Percentiles rank a stretch among this genome's conserved stretches.
These are phyloP conservation scores for Chrysotoxum bicinctum DNA, from an alignment of 2,888 invertebrate genomes.

Conservation along the genomic window DNA sequence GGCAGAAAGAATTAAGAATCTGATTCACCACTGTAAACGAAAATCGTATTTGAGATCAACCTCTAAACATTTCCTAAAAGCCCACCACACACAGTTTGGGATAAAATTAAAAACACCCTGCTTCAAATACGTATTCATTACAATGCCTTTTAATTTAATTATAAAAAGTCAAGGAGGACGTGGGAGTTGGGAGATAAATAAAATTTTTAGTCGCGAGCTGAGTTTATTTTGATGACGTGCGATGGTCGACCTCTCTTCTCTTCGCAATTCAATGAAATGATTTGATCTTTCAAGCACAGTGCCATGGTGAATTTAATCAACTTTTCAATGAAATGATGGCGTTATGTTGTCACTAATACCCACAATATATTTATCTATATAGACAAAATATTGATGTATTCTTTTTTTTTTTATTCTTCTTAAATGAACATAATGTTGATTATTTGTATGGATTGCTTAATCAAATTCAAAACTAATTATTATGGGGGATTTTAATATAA, in stretches of 20 bases:
- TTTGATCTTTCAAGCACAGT: background rate
- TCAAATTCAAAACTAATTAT: conserved; percentile 1
- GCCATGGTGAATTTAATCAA: background rate
- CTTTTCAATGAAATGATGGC: background rate
- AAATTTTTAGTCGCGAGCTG: conserved; percentile 61
- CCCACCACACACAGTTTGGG: background rate
- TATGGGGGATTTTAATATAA: background rate
- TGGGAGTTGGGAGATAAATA: conserved; percentile 34
- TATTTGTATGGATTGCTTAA: background rate
- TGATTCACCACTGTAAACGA: no score
- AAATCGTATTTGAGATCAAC: no score
- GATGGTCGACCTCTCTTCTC: conserved; percentile 31
- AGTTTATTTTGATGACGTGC: conserved; percentile 45
- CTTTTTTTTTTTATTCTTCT: background rate
- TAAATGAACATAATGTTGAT: background rate
- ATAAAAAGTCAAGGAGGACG: background rate
- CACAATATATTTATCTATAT: background rate
- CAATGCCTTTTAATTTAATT: background rate
- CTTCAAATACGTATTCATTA: background rate
- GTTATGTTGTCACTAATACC: background rate
- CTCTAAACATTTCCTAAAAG: background rate
- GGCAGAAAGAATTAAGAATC: no score
- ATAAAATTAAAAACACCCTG: background rate
- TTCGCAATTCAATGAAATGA: conserved; percentile 3
- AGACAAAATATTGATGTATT: background rate